Conservation (phyloP, 2,113 vertebrate genomes). For the Pungitius pungitius region DNA sequence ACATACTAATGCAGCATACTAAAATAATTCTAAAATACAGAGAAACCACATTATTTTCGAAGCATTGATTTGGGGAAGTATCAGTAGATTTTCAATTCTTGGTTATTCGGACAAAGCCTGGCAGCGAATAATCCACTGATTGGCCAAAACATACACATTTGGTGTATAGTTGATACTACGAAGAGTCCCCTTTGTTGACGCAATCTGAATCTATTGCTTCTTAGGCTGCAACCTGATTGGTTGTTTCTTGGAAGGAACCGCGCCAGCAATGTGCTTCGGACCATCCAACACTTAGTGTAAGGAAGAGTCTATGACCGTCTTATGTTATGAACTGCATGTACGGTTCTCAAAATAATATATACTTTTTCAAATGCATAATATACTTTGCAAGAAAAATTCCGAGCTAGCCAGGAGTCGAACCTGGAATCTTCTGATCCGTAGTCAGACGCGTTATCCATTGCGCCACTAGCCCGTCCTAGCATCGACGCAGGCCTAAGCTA, state of each 20-base stretch:
- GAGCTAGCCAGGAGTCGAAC: slow-evolving; percentile 79
- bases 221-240: no score
- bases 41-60: no score
- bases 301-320: not conserved
- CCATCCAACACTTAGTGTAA: not conserved
- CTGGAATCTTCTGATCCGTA: slow-evolving; percentile 93
- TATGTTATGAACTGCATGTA: not conserved
- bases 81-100: not conserved
- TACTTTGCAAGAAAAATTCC: not conserved
- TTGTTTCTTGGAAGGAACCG: no score
- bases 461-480: slow-evolving; percentile 62
- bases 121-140: not conserved
- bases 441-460: slow-evolving; percentile 84
- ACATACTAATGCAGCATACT: no score
- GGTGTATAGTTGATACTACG: no score
- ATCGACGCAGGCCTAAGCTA: no score
- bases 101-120: no score
- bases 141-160: not conserved
- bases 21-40: no score
- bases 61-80: no score
- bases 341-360: not conserved
- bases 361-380: not conserved
- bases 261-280: no score
- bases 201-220: no score
- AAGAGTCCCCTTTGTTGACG: no score